Conservation (phyloP, 2,888 invertebrate species). For the Choristoneura rosaceana region DNA sequence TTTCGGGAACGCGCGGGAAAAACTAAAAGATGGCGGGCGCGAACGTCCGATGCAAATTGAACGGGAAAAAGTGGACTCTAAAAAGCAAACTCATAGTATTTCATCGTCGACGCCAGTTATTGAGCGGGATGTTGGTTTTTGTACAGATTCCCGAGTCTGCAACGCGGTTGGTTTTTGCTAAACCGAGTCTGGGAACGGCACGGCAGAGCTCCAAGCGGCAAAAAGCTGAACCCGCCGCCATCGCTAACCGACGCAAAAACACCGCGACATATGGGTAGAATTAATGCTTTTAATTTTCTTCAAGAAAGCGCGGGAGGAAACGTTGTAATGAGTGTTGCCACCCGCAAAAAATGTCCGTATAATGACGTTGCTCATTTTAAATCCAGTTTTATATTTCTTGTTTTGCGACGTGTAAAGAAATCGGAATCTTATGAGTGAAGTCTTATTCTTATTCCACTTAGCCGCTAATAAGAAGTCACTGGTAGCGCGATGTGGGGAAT, state of each 20-base stretch:
- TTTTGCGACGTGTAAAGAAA: slow-evolving; percentile 51
- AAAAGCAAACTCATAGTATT: slow-evolving; percentile 83
- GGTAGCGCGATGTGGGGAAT: slow-evolving; percentile 14
- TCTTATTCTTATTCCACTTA: slow-evolving; percentile 51
- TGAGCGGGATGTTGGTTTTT: slow-evolving; percentile 73
- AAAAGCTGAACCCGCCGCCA: slow-evolving; percentile 68
- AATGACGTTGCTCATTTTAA: slow-evolving; percentile 74
- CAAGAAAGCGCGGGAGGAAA: slow-evolving; percentile 84
- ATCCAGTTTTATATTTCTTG: slow-evolving; percentile 64
- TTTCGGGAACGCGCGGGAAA: slow-evolving; percentile 78
- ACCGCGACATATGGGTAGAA: slow-evolving; percentile 78
- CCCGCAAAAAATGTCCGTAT: slow-evolving; percentile 77
- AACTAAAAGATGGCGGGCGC: slow-evolving; percentile 73
- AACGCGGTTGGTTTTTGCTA: slow-evolving; percentile 65
- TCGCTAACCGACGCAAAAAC: slow-evolving; percentile 73
- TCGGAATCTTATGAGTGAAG: slow-evolving; percentile 57
- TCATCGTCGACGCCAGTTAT: slow-evolving; percentile 82
- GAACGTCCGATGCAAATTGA: slow-evolving; percentile 77
- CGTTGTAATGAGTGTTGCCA: slow-evolving; percentile 81
- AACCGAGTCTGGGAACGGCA: slow-evolving; percentile 76
- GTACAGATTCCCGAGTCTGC: slow-evolving; percentile 66
- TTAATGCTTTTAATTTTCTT: slow-evolving; percentile 84
- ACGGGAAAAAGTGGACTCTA: slow-evolving; percentile 69
- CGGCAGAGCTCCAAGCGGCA: slow-evolving; percentile 61
- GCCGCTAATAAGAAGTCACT: slow-evolving; percentile 48